phyloP scores from a whole-genome alignment of 2,113 vertebrate genomes.

The Crotalus horridus region DNA sequence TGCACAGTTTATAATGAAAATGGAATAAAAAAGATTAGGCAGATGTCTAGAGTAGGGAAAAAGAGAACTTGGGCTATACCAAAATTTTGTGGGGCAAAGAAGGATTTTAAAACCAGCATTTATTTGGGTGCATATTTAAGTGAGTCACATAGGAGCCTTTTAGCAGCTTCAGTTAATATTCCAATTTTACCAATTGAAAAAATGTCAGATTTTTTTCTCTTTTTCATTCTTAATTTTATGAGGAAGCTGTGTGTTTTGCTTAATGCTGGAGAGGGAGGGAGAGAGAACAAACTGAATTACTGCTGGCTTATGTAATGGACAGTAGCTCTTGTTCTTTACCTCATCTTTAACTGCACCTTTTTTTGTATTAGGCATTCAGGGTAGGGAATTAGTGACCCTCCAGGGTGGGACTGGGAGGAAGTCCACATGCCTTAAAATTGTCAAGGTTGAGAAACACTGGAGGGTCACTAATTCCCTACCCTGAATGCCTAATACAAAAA shows the following conservation, averaged over 20 bases:
- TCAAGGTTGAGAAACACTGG: no score
- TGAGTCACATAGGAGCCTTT: neutral
- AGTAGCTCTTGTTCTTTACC: neutral
- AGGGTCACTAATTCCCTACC: neutral
- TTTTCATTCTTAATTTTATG: neutral
- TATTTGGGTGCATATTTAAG: conserved; percentile 1
- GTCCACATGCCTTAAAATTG: no score
- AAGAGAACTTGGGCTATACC: neutral
- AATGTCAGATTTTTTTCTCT: neutral
- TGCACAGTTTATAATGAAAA: neutral
- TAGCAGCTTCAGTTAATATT: neutral
- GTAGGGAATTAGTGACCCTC: neutral
- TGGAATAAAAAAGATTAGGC: neutral
- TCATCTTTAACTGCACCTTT: neutral
- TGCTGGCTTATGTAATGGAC: neutral
- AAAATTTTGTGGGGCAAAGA: neutral
- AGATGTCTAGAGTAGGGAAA: neutral
- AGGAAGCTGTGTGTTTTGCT: neutral
- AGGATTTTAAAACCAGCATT: neutral
- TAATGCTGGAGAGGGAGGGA: neutral
- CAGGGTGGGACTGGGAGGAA: no score
- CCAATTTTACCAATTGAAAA: neutral
- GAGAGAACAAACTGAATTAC: neutral
- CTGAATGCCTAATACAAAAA: neutral
- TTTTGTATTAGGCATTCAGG: neutral